phyloP scores from a whole-genome alignment of 2,113 vertebrate genomes.

The Alethe castanea region DNA sequence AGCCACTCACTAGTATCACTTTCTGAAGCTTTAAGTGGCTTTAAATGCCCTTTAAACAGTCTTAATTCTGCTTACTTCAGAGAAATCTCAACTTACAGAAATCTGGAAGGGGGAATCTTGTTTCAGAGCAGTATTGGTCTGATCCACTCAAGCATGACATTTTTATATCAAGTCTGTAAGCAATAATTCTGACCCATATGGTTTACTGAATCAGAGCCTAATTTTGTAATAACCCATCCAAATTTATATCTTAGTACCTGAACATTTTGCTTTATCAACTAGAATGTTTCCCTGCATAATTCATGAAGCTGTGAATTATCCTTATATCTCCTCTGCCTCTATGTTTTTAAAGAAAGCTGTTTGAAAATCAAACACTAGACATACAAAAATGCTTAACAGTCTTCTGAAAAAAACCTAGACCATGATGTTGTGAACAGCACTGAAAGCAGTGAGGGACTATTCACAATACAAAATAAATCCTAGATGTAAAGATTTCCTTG shows the following conservation, averaged over 20 bases:
- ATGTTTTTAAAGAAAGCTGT: not conserved
- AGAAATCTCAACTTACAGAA: not conserved
- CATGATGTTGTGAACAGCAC: not conserved
- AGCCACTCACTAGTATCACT: not conserved
- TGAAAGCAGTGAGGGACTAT: not conserved
- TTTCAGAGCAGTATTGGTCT: not conserved
- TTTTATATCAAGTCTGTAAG: not conserved
- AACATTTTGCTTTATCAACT: not conserved
- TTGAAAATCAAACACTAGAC: not conserved
- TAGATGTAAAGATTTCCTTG: not conserved
- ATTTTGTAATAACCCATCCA: slow-evolving; percentile 8
- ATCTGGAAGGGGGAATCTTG: not conserved
- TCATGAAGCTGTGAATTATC: slow-evolving; percentile 29
- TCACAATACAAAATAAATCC: not conserved
- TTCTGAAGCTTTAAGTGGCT: not conserved
- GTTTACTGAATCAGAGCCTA: slow-evolving; percentile 20
- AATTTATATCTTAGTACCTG: slow-evolving; percentile 3
- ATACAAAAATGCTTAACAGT: not conserved
- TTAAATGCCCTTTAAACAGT: not conserved
- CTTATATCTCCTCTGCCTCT: not conserved
- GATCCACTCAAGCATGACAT: not conserved
- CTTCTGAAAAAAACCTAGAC: not conserved
- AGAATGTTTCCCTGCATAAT: slow-evolving; percentile 31
- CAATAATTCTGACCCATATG: not conserved
- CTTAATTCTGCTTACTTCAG: not conserved